Conservation (phyloP, 2,888 invertebrate species). For the Mythimna vitellina region DNA sequence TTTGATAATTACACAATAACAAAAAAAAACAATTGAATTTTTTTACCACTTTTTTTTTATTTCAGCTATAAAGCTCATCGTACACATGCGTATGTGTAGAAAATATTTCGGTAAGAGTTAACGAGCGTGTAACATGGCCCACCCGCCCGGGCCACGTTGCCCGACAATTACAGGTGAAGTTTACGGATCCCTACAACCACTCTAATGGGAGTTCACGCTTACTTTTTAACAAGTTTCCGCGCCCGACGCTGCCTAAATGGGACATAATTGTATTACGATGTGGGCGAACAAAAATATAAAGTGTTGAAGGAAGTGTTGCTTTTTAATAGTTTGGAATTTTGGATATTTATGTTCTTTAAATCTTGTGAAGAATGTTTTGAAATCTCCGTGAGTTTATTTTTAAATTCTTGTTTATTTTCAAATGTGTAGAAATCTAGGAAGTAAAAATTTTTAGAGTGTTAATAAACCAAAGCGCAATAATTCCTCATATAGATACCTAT, state of each 20-base stretch:
- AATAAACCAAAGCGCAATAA: too few species aligned
- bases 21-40: not conserved
- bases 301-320: slow-evolving; percentile 15
- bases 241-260: slow-evolving; percentile 64
- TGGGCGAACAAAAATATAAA: slow-evolving; percentile 55
- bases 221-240: slow-evolving; percentile 86
- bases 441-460: too few species aligned
- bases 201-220: slow-evolving; percentile 82
- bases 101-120: slow-evolving; percentile 65
- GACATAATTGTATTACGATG: slow-evolving; percentile 70
- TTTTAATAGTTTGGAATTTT: slow-evolving; percentile 37
- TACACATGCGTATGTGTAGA: slow-evolving; percentile 47
- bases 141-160: slow-evolving; percentile 26
- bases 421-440: not conserved
- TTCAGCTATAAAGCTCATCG: slow-evolving; percentile 16
- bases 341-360: not conserved
- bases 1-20: slow-evolving; percentile 17
- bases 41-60: slow-evolving; percentile 11
- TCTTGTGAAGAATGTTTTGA: not conserved
- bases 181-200: slow-evolving; percentile 71
- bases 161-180: slow-evolving; percentile 77
- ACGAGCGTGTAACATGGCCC: slow-evolving; percentile 65
- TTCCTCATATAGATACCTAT: too few species aligned
- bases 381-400: too few species aligned
- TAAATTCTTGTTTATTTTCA: not conserved